Base-by-base conservation (phyloP, 2,113 vertebrate species). In the Oreochromis aureus region DNA sequence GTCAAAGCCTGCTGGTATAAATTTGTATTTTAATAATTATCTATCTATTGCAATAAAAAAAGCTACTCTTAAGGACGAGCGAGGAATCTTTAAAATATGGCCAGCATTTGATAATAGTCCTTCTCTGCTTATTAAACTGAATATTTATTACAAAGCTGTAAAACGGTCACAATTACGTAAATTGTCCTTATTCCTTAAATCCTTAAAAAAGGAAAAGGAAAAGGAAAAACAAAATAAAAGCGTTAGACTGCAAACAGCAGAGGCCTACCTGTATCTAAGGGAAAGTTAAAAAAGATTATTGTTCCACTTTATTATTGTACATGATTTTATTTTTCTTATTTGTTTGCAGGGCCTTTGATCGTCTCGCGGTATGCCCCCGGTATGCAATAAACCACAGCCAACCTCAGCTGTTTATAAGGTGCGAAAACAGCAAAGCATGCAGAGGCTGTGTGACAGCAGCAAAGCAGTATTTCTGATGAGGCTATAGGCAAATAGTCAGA, bases 391-490 rank as follows among this genome's bases (percentile, higher is more conserved):
- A 98, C 96, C 95, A 96, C 96, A 97, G 97, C 97, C 96, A 96
- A 96, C 95, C 96, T 96, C 97, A 96, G 96, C 96, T 96, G 90
- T 98, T 99, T 98, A 98, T 97, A 97, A 97, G 97, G 97, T 98
- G 97, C 96, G 97, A 98, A 97, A 96, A 93, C 94, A 96, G 83
- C 63, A 79, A 88, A 56, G 48, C 83, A 66, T 61, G 84, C 39
- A 10, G 73, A 82, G 80, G 58, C 82, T 83, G 81, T 80, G 93
- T 91, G 83, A 87, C 83, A 61, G 85, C 94, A 96, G 83, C 63
- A 79, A 88, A 56, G 48, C 83, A 66, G 53, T 76, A 44, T 90
- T 93, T 89, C 53, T 32, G 79, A 71, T 81, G 5, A 73, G 58
- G 53, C 66, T 53, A 58, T 24, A 24, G 79, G 41, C 54, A 76